These are phyloP conservation scores for Cossypha polioptera DNA, from an alignment of 2,797 vertebrate species.

Conservation along the genomic window DNA sequence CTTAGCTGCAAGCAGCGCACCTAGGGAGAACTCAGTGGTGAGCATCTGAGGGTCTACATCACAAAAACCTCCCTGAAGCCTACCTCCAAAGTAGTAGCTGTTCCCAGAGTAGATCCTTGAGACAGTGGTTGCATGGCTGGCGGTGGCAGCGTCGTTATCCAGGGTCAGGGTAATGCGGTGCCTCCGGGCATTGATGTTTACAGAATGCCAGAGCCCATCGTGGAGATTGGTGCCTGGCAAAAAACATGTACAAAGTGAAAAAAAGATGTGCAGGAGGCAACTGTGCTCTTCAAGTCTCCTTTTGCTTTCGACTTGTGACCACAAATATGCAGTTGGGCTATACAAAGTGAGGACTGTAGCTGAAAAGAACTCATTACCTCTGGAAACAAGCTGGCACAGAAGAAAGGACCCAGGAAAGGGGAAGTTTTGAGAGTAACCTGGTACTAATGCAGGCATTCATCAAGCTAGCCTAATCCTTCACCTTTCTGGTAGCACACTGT, in stretches of 20 bases:
- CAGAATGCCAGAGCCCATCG: conserved; percentile 92
- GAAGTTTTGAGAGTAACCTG: neutral
- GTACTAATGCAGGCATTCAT: neutral
- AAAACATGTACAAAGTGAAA: neutral
- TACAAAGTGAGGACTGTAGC: neutral
- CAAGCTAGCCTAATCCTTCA: neutral
- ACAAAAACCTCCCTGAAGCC: neutral
- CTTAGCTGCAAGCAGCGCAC: neutral
- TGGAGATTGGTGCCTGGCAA: conserved; percentile 83
- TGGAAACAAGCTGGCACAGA: neutral
- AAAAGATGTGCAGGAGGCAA: neutral
- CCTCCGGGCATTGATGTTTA: conserved; percentile 82
- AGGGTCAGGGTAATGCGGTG: conserved; percentile 84
- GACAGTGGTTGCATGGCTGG: conserved; percentile 75
- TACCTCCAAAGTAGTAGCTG: conserved; percentile 92
- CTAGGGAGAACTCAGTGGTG: neutral
- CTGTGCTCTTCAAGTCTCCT: neutral
- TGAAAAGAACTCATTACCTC: neutral
- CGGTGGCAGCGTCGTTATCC: conserved; percentile 82
- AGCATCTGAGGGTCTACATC: neutral
- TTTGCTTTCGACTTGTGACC: neutral
- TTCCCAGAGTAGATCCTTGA: conserved; percentile 83
- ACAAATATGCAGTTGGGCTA: neutral
- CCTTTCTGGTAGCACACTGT: neutral
- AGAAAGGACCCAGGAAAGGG: neutral